Conservation (phyloP, 1,140 invertebrate species). For the Galleria mellonella region DNA sequence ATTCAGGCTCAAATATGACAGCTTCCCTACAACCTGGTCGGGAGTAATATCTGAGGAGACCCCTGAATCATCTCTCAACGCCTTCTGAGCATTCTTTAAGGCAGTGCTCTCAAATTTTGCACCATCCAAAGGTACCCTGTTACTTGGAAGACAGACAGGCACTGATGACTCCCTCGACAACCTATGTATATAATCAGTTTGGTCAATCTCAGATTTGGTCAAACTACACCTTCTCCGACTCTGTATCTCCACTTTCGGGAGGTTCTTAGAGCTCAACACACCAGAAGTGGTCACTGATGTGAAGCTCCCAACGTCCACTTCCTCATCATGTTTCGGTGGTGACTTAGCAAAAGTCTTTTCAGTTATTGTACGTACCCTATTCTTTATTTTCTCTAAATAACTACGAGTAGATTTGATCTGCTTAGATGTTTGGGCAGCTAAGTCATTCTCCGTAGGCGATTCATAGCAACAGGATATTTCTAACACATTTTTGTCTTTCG, state of each 20-base stretch:
- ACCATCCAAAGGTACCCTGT: slow-evolving; percentile 34
- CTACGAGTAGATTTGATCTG: slow-evolving; percentile 70
- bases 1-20: slow-evolving; percentile 67
- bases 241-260: slow-evolving; percentile 34
- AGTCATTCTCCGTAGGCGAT: slow-evolving; percentile 63
- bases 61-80: slow-evolving; percentile 36
- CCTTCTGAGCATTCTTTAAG: slow-evolving; percentile 54
- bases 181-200: slow-evolving; percentile 74
- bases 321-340: slow-evolving; percentile 40
- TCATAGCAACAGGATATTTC: slow-evolving; percentile 78
- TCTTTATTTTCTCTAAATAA: slow-evolving; percentile 77
- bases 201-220: slow-evolving; percentile 77
- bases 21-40: slow-evolving; percentile 58
- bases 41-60: slow-evolving; percentile 33
- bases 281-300: slow-evolving; percentile 78
- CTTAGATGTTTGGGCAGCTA: slow-evolving; percentile 62
- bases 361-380: slow-evolving; percentile 72
- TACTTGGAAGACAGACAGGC: slow-evolving; percentile 48
- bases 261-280: slow-evolving; percentile 70
- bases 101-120: slow-evolving; percentile 58
- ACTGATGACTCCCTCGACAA: slow-evolving; percentile 53
- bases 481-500: slow-evolving; percentile 75
- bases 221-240: slow-evolving; percentile 68
- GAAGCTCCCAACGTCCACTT: slow-evolving; percentile 73
- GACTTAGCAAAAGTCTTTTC: slow-evolving; percentile 70